Evolutionary conservation across 2,888 invertebrate species (phyloP).

Genomic region (Volucella inflata): DNA sequence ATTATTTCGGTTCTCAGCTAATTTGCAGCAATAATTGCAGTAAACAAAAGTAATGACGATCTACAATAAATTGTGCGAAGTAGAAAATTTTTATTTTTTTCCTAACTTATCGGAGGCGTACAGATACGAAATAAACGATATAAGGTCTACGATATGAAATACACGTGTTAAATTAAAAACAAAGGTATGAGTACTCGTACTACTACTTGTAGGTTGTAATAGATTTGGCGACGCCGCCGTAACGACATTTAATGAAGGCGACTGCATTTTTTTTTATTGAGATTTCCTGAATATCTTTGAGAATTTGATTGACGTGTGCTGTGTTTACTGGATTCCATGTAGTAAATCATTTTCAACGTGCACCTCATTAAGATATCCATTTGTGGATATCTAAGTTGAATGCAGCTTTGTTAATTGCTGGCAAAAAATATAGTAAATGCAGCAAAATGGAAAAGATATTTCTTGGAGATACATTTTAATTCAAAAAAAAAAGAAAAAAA

Average conservation of each 20-base stretch:
- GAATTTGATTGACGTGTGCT: neutral
- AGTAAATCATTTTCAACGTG: conserved; percentile 18
- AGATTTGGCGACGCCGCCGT: conserved; percentile 33
- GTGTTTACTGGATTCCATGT: neutral
- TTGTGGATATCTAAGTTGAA: neutral
- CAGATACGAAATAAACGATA: too few relatives aligned
- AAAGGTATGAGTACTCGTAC: too few relatives aligned
- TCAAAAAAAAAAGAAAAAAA: too few relatives aligned
- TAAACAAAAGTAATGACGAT: conserved; percentile 45
- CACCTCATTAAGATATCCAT: conserved; percentile 18
- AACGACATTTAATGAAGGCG: conserved; percentile 34
- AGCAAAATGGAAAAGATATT: too few relatives aligned
- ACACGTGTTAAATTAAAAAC: too few relatives aligned
- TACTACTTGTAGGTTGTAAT: neutral
- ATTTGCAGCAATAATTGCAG: conserved; percentile 28
- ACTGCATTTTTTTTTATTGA: conserved; percentile 29
- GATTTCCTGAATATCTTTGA: conserved; percentile 4
- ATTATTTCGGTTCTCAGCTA: conserved; percentile 28
- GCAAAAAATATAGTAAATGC: too few relatives aligned
- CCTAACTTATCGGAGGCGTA: too few relatives aligned
- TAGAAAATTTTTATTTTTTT: neutral
- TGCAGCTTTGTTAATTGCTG: too few relatives aligned
- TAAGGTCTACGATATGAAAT: too few relatives aligned
- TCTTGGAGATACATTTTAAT: too few relatives aligned
- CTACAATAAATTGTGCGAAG: conserved; percentile 29